A percentile compares a stretch with the other conserved stretches of the same genome.
phyloP scores from a whole-genome alignment of 2,113 vertebrate genomes.

The Phaethornis superciliosus region DNA sequence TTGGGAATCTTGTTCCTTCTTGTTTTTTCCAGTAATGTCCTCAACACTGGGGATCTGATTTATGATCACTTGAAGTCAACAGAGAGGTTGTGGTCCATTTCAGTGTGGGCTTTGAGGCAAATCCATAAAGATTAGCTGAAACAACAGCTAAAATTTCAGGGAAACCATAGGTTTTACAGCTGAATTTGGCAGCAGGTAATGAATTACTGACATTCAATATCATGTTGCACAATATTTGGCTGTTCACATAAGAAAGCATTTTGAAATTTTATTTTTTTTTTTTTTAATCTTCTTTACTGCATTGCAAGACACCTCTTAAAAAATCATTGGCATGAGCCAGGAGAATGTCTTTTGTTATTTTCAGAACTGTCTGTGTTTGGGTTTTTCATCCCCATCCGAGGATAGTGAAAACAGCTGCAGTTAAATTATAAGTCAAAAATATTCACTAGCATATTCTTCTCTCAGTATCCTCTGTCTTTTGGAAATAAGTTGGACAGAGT shows the following conservation, averaged over 20 bases:
- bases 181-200: neutral
- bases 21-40: neutral
- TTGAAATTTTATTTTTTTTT: neutral
- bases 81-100: neutral
- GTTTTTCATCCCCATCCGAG: neutral
- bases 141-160: neutral
- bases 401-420: constrained; percentile 31
- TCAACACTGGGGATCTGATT: neutral
- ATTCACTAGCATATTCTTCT: neutral
- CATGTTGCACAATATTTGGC: neutral
- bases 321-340: neutral
- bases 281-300: neutral
- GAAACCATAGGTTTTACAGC: neutral
- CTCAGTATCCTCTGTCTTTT: neutral
- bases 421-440: constrained; percentile 15
- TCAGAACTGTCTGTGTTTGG: neutral
- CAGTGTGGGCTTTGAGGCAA: neutral
- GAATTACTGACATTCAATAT: constrained; percentile 29
- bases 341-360: constrained; percentile 1
- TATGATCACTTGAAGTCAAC: neutral
- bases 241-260: neutral
- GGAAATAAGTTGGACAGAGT: neutral
- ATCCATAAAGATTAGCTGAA: neutral
- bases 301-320: neutral
- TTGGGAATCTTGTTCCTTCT: neutral